Base-by-base conservation (phyloP, 2,113 vertebrate genomes). In the Ochotona curzoniae region DNA sequence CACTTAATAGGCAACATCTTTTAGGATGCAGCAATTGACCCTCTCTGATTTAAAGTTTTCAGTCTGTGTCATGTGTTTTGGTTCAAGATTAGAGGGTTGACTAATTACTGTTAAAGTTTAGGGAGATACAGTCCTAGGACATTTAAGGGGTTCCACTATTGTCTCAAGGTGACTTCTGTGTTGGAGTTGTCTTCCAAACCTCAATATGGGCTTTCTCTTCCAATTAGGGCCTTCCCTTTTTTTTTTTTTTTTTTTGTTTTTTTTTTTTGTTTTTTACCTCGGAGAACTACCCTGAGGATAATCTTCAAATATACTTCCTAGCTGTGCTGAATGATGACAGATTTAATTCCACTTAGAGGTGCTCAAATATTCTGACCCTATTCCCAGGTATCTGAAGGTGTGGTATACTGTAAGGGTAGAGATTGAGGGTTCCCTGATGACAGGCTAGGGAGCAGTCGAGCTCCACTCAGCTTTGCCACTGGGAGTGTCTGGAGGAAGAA, bases 281-380 rank as follows among this genome's bases (percentile, higher is more conserved):
- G 67, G 60, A 38, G 23, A 61, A 7, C 28, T 76, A 51, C 44
- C 38, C 18, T 78, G 15, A 51, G n/a, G 47, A 26, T 57, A 38
- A 69, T 82, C 49, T 60, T 66, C 25, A 13, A 89, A 35, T 82
- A 38, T 82, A 25, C 51, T 89, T 90, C 93, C 81, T 73, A 25
- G 10, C 74, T 60, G 38, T 25, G 74, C 14, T 82, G 49, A 79
- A 73, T 54, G 49, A 30, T 38, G 84, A 70, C 25, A 90, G 28
- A 69, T 9, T 90, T 83, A 44, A 71, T 71, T 71, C 7, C 32
- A 66, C 23, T 54, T 47, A 23, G 1, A 67, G 35, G 14, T 38
- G 67, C n/a, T 38, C 13, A 69, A 71, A 28, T 73, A 54, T 54
- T 54, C 51, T 54, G 11, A 17, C 54, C 54, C 54, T 57, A 57